Evolutionary conservation across 2,797 vertebrate genomes (phyloP), one percentile per base, ranked within the genome.

Genomic region (Argyrosomus regius): DNA sequence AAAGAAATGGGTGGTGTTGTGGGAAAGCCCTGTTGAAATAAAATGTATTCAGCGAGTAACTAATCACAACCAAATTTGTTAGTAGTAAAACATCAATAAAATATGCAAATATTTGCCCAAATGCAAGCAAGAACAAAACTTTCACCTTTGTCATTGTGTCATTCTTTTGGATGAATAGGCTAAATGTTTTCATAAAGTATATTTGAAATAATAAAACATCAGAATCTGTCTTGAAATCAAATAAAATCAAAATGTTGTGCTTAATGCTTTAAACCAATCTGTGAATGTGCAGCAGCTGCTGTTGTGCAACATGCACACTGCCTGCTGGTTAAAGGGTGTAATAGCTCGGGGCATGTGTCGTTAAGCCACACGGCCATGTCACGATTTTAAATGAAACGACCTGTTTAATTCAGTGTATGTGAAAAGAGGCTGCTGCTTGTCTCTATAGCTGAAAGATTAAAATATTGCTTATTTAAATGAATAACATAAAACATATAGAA

Each of bases 251-350:
- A 39, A 39, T 39, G 31, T 31, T 31, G 35, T 39, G 8, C 35
- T 2, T 50, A 2, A 63, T 49, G 31, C 45, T 48, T 67, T 39
- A 3, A 73, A 22, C 12, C 35, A 18, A 1, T 57, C 18, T 49
- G 14, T 43, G n/a, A 59, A 3, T 26, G n/a, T 46, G 24, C 58
- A 28, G 41, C 52, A 53, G 56, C 59, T 67, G 60, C n/a, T 17
- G 52, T 13, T 48, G 41, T 70, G 60, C 64, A 72, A 64, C 82
- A 62, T 50, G 59, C 35, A 75, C 83, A 41, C 88, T 68, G 78
- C 70, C 88, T 89, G 79, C 75, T 89, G 86, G 86, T 56, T 60
- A 68, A 68, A 78, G 7, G 4, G 31, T 67, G 88, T 67, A 90
- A 91, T 74, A 80, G 87, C 78, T 82, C 72, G 43, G 17, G 66